Evolutionary conservation across 2,888 invertebrate genomes (phyloP).

Genomic region (Heliconius cydno): DNA sequence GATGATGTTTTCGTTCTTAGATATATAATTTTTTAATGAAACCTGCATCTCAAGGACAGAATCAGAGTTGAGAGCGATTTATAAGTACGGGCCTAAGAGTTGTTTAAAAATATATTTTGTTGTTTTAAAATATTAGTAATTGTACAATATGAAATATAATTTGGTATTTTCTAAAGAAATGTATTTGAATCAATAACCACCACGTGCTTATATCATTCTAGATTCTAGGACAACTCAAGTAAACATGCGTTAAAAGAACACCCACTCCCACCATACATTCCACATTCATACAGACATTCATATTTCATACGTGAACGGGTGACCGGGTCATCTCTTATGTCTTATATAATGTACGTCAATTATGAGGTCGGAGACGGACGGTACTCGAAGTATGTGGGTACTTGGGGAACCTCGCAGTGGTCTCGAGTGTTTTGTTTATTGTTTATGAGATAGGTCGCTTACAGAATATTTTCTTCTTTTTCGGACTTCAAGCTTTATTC

Average conservation of each 20-base stretch:
- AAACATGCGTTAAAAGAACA: not conserved
- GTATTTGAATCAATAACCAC: not conserved
- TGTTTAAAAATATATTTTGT: too few species aligned
- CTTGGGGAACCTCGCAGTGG: conserved; percentile 26
- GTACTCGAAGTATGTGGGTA: conserved; percentile 20
- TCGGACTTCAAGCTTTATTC: not conserved
- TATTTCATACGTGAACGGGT: conserved; percentile 51
- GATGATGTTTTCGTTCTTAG: too few species aligned
- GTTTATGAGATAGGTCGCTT: too few species aligned
- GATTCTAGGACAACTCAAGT: not conserved
- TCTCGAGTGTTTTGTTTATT: not conserved
- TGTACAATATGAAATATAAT: too few species aligned
- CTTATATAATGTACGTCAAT: conserved; percentile 67
- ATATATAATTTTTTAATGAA: too few species aligned
- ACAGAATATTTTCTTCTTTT: not conserved
- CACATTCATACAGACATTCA: conserved; percentile 10
- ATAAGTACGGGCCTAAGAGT: too few species aligned
- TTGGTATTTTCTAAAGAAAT: too few species aligned
- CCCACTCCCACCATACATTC: not conserved
- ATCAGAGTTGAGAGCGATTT: too few species aligned
- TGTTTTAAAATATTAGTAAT: too few species aligned
- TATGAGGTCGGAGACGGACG: conserved; percentile 62
- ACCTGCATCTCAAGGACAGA: too few species aligned
- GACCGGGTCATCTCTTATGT: conserved; percentile 70
- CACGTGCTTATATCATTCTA: not conserved